Evolutionary conservation across 2,797 vertebrate genomes (phyloP).

Genomic region (Notamacropus eugenii): DNA sequence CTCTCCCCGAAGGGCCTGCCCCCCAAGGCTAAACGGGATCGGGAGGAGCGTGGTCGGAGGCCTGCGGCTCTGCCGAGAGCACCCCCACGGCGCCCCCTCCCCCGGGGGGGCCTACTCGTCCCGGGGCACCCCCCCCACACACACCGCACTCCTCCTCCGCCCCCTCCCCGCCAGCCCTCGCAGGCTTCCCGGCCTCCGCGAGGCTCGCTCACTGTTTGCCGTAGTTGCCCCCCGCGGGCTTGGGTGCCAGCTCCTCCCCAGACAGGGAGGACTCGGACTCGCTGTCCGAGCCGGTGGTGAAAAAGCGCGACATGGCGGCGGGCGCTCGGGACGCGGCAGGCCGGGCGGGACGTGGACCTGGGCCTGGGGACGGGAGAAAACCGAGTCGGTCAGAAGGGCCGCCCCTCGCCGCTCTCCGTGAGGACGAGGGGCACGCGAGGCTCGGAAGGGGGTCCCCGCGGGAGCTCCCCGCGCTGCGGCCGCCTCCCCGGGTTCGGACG

Average conservation of each 20-base stretch:
- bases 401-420: neutral
- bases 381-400: neutral
- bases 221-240: slow-evolving; percentile 89
- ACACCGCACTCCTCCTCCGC: no score
- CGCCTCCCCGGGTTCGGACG: neutral
- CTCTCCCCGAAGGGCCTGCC: neutral
- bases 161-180: neutral
- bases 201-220: slow-evolving; percentile 90
- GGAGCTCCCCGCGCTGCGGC: neutral
- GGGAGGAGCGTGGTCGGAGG: neutral
- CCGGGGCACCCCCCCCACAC: no score
- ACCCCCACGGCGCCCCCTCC: no score
- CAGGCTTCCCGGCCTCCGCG: neutral
- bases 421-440: neutral
- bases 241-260: slow-evolving; percentile 90
- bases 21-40: neutral
- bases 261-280: slow-evolving; percentile 95
- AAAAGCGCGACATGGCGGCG: slow-evolving; percentile 93
- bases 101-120: no score
- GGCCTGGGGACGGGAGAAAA: neutral
- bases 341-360: slow-evolving; percentile 7
- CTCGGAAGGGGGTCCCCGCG: neutral
- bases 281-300: slow-evolving; percentile 95
- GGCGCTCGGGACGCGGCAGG: neutral
- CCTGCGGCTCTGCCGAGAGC: neutral